Conservation (phyloP, 2,888 invertebrate species). For the Drosophila affinis region DNA sequence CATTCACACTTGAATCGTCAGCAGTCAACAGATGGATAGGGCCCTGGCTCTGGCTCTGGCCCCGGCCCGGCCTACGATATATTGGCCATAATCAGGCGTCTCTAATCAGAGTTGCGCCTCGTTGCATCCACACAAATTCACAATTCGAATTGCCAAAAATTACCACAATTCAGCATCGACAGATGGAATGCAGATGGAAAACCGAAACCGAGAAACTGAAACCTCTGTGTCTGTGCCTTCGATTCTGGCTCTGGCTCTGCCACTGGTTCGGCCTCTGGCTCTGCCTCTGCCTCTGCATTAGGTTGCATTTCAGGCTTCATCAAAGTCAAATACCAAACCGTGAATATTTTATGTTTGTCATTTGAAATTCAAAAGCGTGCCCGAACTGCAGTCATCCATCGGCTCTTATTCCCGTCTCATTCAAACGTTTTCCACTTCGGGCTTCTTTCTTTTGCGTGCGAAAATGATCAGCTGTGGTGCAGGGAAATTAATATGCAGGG, state of each 20-base stretch:
- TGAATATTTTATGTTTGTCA: slow-evolving; percentile 74
- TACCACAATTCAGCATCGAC: slow-evolving; percentile 45
- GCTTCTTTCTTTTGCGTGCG: slow-evolving; percentile 50
- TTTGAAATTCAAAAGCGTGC: slow-evolving; percentile 72
- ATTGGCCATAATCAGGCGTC: slow-evolving; percentile 62
- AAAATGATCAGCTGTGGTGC: slow-evolving; percentile 64
- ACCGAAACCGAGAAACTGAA: slow-evolving; percentile 8
- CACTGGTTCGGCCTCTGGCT: slow-evolving; percentile 12
- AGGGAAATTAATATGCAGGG: slow-evolving; percentile 58
- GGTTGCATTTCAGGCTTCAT: slow-evolving; percentile 6
- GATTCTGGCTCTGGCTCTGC: slow-evolving; percentile 20
- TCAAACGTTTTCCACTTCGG: slow-evolving; percentile 36
- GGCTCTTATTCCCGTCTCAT: slow-evolving; percentile 28
- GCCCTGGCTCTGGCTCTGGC: slow-evolving; percentile 1
- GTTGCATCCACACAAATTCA: slow-evolving; percentile 36
- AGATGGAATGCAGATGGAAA: slow-evolving; percentile 14
- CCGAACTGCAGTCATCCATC: slow-evolving; percentile 35
- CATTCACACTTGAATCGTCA: slow-evolving; percentile 65
- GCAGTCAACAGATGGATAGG: slow-evolving; percentile 18
- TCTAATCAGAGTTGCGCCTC: slow-evolving; percentile 58
- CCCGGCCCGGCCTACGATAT: slow-evolving; percentile 31
- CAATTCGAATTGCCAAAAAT: slow-evolving; percentile 35
- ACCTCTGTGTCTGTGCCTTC: slow-evolving; percentile 8
- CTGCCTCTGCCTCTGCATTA: slow-evolving; percentile 7
- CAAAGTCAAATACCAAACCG: slow-evolving; percentile 69